These are phyloP conservation scores for Varanus komodoensis DNA, from an alignment of 2,113 vertebrate species.

Conservation along the genomic window DNA sequence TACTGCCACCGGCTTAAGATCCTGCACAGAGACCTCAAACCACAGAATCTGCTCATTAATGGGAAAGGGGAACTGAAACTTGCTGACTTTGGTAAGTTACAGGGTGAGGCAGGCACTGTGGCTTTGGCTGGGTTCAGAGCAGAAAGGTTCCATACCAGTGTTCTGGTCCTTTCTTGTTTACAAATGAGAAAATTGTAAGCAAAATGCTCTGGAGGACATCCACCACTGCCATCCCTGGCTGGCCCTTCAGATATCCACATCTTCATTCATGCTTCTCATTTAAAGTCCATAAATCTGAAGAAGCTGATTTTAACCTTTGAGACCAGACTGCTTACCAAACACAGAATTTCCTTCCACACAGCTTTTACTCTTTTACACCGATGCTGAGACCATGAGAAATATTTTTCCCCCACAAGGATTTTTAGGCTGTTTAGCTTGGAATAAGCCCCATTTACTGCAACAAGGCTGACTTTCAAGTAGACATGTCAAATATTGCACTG, in stretches of 20 bases:
- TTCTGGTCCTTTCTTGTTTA: background rate
- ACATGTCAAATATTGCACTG: background rate
- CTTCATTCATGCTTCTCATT: background rate
- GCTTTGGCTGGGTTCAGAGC: background rate
- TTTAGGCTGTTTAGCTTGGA: background rate
- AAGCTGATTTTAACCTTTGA: background rate
- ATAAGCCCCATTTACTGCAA: background rate
- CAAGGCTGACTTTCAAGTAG: background rate
- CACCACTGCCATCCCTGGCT: background rate
- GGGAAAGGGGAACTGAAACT: slow-evolving; percentile 95
- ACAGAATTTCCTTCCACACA: background rate
- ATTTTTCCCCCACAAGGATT: background rate
- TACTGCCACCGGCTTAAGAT: slow-evolving; percentile 96
- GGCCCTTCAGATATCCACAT: background rate
- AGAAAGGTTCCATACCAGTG: background rate
- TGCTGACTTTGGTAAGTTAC: slow-evolving; percentile 90
- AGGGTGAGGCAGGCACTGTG: background rate
- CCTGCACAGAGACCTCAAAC: slow-evolving; percentile 95
- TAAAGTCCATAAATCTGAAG: background rate
- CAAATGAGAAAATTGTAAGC: background rate
- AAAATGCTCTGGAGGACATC: background rate
- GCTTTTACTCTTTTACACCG: background rate
- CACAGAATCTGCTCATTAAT: slow-evolving; percentile 97
- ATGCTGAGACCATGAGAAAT: background rate
- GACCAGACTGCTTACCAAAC: background rate